These are phyloP conservation scores for Melospiza georgiana DNA, from an alignment of 2,113 vertebrate genomes.

Conservation along the genomic window DNA sequence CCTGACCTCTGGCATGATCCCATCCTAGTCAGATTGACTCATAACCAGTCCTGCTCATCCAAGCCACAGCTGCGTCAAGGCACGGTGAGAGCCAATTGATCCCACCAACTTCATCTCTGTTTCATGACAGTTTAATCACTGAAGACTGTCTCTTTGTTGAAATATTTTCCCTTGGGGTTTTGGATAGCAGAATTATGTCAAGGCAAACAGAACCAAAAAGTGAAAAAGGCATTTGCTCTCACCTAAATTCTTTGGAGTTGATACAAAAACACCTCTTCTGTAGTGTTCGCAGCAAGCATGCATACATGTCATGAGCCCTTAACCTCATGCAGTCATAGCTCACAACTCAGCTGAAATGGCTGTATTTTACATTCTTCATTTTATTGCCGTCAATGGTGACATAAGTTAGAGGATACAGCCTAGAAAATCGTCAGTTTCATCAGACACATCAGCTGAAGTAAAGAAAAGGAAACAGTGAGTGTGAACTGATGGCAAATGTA, in stretches of 20 bases:
- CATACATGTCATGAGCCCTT: background rate
- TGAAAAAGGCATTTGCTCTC: background rate
- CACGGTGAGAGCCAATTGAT: background rate
- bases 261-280: background rate
- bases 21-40: conserved; percentile 12
- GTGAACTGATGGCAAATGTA: background rate
- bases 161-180: conserved; percentile 20
- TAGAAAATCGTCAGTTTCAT: background rate
- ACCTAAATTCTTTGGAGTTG: background rate
- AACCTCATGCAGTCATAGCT: background rate
- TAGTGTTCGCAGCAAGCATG: background rate
- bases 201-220: background rate
- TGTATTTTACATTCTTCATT: background rate
- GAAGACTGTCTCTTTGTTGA: background rate
- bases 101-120: background rate
- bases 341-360: background rate
- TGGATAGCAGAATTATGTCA: background rate
- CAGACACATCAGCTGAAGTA: background rate
- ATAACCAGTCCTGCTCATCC: conserved; percentile 23
- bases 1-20: background rate
- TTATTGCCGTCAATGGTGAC: background rate
- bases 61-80: conserved; percentile 44
- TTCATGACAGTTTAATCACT: conserved; percentile 36
- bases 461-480: background rate
- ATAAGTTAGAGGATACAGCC: background rate